These are phyloP conservation scores for Halichoeres trimaculatus DNA, from an alignment of 2,113 vertebrate genomes.

Conservation along the genomic window DNA sequence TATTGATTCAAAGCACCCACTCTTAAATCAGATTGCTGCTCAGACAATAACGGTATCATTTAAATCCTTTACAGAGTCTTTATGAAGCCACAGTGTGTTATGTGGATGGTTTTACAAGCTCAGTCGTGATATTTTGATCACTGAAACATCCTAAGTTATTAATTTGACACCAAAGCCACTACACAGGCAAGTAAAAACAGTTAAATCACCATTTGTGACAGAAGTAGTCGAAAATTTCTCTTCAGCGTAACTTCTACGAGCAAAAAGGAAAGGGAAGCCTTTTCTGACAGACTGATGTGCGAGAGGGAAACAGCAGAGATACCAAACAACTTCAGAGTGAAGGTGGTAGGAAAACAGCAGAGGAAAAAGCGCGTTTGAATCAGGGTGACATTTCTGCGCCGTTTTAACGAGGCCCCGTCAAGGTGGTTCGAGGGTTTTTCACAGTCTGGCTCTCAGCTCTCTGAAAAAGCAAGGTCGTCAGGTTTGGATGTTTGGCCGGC, in stretches of 20 bases:
- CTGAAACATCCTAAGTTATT: too few relatives aligned
- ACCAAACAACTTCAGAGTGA: constrained; percentile 9
- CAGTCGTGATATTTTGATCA: neutral
- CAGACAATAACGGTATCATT: constrained; percentile 19
- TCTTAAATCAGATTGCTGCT: constrained; percentile 33
- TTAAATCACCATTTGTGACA: constrained; percentile 9
- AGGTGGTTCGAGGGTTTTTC: constrained; percentile 44
- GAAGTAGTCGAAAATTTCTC: constrained; percentile 10
- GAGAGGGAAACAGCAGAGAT: constrained; percentile 4
- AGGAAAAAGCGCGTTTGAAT: constrained; percentile 26
- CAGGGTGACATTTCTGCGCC: constrained; percentile 59
- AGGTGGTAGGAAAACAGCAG: constrained; percentile 1
- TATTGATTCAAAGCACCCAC: constrained; percentile 43
- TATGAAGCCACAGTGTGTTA: too few relatives aligned
- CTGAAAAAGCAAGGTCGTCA: constrained; percentile 41
- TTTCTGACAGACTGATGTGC: constrained; percentile 10
- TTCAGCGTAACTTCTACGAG: neutral
- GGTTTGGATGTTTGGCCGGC: constrained; percentile 36
- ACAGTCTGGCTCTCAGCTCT: constrained; percentile 45
- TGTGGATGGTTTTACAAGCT: neutral
- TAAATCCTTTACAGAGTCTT: constrained; percentile 9
- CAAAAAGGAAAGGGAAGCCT: constrained; percentile 4
- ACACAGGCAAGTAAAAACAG: neutral
- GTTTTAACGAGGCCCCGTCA: constrained; percentile 49
- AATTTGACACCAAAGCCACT: too few relatives aligned